Evolutionary conservation across 2,888 invertebrate genomes (phyloP), one percentile per base, ranked within the genome.

Genomic region (Metallyticus violacea): DNA sequence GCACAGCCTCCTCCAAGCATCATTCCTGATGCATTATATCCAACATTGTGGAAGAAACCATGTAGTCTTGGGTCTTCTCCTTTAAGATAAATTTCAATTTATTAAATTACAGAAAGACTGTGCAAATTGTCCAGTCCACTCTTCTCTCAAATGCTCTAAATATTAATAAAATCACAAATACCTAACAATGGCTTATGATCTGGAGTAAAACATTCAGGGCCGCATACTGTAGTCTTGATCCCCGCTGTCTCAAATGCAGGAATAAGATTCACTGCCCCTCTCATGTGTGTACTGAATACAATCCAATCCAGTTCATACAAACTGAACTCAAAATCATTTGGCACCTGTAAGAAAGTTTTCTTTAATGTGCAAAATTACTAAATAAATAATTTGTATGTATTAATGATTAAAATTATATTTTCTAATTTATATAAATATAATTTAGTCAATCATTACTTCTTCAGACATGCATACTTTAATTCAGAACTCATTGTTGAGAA

Each of bases 11-110:
- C 97, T 15, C 97, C 97, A 89, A 97, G 94, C 96, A 97, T 97
- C 95, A 98, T 97, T 0, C 98, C 98, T 0, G 97, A 95, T 1
- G 97, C 97, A 91, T 98, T 98, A 91, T 97, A 97, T 0, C 97
- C 98, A 90, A 96, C 97, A 88, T 96, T 96, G 91, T 98, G 96
- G 91, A 95, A 98, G 29, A 97, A 93, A 22, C 98, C 98, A 92
- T 91, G 88, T 9, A 93, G 89, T 25, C 90, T 89, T 3, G 92
- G 91, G 87, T 92, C 91, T 89, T 93, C 92, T 0, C 90, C 90
- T 88, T 76, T 9, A 77, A 82, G 25, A 78, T 9, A 81, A 79
- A 1, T 40, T 4, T 40, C 22, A n/a, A 30, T 28, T 40, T 4
- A 3, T 79, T 27, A 4, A 4, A 26, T 27, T 6, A 79, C 6